Conservation (phyloP, 2,888 invertebrate genomes). For the Thymelicus acteon region DNA sequence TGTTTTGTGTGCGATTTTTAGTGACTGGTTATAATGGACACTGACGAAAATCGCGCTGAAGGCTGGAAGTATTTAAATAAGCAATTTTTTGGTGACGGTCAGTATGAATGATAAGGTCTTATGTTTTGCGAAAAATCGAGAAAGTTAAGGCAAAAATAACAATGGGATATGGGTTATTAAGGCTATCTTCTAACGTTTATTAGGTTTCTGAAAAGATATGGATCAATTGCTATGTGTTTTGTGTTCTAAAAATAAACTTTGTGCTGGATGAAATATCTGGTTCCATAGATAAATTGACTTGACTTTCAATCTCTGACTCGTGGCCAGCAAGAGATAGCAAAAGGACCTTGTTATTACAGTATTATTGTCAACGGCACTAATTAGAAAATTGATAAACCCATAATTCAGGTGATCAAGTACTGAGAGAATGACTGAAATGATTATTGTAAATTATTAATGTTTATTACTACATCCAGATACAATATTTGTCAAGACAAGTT, state of each 20-base stretch:
- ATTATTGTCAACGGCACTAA: neutral
- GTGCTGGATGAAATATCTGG: constrained; percentile 18
- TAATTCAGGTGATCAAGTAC: no score
- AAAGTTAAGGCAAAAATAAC: constrained; percentile 31
- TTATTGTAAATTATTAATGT: no score
- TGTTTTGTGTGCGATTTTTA: constrained; percentile 13
- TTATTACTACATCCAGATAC: no score
- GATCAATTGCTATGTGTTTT: constrained; percentile 3
- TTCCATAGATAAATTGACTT: constrained; percentile 31
- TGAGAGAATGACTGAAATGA: no score
- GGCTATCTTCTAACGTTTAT: neutral
- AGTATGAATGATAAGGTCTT: constrained; percentile 52
- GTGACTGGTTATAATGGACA: constrained; percentile 55
- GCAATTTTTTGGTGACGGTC: constrained; percentile 81
- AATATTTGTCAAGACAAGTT: no score
- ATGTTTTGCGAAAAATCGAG: constrained; percentile 37
- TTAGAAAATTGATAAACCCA: neutral
- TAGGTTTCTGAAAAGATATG: neutral
- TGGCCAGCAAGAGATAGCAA: constrained; percentile 13
- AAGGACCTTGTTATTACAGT: constrained; percentile 6
- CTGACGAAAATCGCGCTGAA: constrained; percentile 75
- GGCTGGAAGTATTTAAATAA: constrained; percentile 82
- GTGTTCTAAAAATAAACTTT: constrained; percentile 23
- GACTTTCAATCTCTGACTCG: constrained; percentile 30
- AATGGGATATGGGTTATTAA: neutral